Base-by-base conservation (phyloP, 1,140 invertebrate species). In the Latrodectus geometricus region DNA sequence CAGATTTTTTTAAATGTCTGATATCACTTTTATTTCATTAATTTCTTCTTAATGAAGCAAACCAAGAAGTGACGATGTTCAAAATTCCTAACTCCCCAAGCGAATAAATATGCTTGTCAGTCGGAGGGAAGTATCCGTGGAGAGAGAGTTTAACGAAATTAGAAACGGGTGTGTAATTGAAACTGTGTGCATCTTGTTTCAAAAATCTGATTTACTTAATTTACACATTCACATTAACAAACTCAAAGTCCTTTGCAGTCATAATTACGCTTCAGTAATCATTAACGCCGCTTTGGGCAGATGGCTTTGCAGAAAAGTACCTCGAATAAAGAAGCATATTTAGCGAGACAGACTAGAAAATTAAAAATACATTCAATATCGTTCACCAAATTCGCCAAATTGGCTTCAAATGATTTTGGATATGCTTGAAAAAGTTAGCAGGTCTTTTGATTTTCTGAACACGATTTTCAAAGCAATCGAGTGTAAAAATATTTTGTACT, bases 121-220 rank as follows among this genome's bases (percentile, higher is more conserved):
- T 11, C 11, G 54, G 17, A 17, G 54, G 54, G 11, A 61, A 17
- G 8, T 49, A 56, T 11, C 56, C 75, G 50, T 21, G 75, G 17
- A 3, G 61, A 20, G 61, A 50, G 61, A 74, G 74, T 83, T 74
- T 74, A 83, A 83, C 80, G 70, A 74, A 83, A 83, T 83, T 83
- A 73, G 70, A 11, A 83, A 70, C 12, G 17, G 35, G 50, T 56
- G 35, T 65, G 80, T 83, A 83, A 83, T 83, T 83, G 70, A 73
- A 83, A 83, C 80, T 74, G 68, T 17, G 48, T 72, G 72, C 70
- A 66, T 74, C 52, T 73, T 21, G 56, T 54, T 83, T 83, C 80
- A 74, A 83, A 83, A 83, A 83, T 83, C 80, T 35, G 80, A 83
- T 83, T 83, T 73, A 68, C 80, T 83, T 83, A 83, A 83, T 83